phyloP scores from a whole-genome alignment of 2,888 invertebrate species.

The Philereme transversata region DNA sequence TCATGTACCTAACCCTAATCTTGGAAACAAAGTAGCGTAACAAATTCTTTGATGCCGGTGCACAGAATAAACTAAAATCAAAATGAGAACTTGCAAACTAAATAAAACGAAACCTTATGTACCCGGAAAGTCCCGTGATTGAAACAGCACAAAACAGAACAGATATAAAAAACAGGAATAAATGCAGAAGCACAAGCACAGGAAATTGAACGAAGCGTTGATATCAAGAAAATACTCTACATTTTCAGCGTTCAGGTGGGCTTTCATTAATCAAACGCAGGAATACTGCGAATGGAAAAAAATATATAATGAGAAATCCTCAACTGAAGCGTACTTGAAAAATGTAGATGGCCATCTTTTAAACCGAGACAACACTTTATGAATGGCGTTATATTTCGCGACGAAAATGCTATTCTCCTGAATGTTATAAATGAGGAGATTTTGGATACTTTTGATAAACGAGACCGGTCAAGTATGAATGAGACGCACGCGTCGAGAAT shows the following conservation, averaged over 20 bases:
- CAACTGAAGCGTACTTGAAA: constrained; percentile 37
- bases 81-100: neutral
- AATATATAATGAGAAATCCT: constrained; percentile 27
- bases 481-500: too few relatives aligned
- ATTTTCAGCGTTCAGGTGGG: constrained; percentile 42
- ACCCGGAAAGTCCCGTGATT: constrained; percentile 5
- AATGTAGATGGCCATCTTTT: constrained; percentile 44
- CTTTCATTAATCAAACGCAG: constrained; percentile 50
- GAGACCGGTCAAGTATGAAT: too few relatives aligned
- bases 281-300: constrained; percentile 42
- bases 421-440: too few relatives aligned
- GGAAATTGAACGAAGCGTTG: constrained; percentile 41
- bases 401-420: neutral
- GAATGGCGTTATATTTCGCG: constrained; percentile 15
- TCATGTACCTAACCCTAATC: too few relatives aligned
- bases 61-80: neutral
- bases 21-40: too few relatives aligned
- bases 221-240: constrained; percentile 37
- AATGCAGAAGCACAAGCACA: constrained; percentile 20
- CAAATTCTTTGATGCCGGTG: too few relatives aligned
- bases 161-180: constrained; percentile 28
- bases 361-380: constrained; percentile 43
- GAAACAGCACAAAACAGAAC: constrained; percentile 17
- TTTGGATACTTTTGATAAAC: too few relatives aligned
- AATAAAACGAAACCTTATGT: neutral